phyloP scores from a whole-genome alignment of 2,797 vertebrate species.

The Antennarius maculatus region DNA sequence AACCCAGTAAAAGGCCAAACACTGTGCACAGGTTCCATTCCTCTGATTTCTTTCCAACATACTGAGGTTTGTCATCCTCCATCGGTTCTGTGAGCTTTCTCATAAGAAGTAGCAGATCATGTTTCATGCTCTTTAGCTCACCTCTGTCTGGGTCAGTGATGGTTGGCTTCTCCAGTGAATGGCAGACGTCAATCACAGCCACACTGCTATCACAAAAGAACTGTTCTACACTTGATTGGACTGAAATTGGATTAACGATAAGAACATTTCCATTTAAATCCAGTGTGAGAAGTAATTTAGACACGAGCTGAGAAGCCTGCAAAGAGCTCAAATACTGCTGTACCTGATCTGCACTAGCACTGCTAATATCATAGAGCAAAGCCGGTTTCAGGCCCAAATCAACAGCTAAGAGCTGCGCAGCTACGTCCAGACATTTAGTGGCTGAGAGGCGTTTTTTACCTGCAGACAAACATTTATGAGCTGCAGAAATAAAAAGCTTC shows the following conservation, averaged over 20 bases:
- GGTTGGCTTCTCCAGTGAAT: slow-evolving; percentile 70
- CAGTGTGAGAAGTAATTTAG: slow-evolving; percentile 77
- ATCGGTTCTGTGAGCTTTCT: slow-evolving; percentile 28
- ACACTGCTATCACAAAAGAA: slow-evolving; percentile 47
- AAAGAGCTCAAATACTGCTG: slow-evolving; percentile 81
- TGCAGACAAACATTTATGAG: slow-evolving; percentile 70
- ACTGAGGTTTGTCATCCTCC: slow-evolving; percentile 26
- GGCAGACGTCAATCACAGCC: slow-evolving; percentile 83
- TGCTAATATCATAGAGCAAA: slow-evolving; percentile 86
- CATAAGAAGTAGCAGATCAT: slow-evolving; percentile 75
- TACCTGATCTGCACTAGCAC: slow-evolving; percentile 78
- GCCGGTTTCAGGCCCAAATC: slow-evolving; percentile 88
- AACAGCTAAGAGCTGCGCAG: slow-evolving; percentile 86
- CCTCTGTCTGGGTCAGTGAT: slow-evolving; percentile 46
- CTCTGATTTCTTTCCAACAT: slow-evolving; percentile 59
- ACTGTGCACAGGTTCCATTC: slow-evolving; percentile 91
- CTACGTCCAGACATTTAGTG: slow-evolving; percentile 81
- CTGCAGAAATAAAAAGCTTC: slow-evolving; percentile 68
- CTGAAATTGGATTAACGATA: slow-evolving; percentile 76
- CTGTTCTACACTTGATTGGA: slow-evolving; percentile 66
- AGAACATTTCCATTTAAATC: slow-evolving; percentile 78
- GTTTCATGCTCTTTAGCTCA: slow-evolving; percentile 59
- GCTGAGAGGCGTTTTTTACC: slow-evolving; percentile 74
- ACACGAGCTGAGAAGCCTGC: slow-evolving; percentile 74
- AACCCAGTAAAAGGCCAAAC: slow-evolving; percentile 90